Base-by-base conservation (phyloP, 2,113 vertebrate species). In the Danionella cerebrum region DNA sequence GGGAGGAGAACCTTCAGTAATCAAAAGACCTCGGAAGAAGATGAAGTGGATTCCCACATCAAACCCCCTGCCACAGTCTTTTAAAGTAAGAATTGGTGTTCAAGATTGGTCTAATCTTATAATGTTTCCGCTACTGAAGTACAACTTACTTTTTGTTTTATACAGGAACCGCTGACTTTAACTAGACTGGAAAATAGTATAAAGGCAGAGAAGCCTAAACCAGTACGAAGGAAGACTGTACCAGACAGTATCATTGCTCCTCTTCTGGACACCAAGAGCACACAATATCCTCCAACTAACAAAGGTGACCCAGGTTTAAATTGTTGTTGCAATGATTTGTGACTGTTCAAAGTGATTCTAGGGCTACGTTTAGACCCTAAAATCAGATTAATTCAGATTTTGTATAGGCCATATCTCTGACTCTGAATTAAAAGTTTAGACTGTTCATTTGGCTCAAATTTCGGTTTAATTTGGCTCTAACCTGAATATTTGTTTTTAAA, bases 21-120 rank as follows among this genome's bases (percentile, higher is more conserved):
- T 96, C 82, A 98, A 98, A 85, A 84, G 96, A 39, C 91, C 94
- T 1, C 90, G 96, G 19, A 95, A 93, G 80, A 98, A 97, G 81
- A 98, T 98, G 25, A 98, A 98, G 79, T 98, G 96, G 96, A 98
- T 98, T 54, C 89, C 96, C 0, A 76, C 78, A 33, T 89, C 91
- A 64, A 97, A 96, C 79, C 91, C 95, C 44, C 89, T 98, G 71
- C 94, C 94, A n/a, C 96, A 97, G 81, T 84, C 95, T 2, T 98
- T 98, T 81, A 96, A 94, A 83, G 88, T 89, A 82, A 72, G 71
- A 36, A 10, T 3, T n/a, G 36, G 16, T 5, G 18, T 3, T 0
- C 4, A 24, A 11, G 36, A 21, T 19, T 38, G 1, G 9, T 33
- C 33, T 10, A 19, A 6, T 33, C 5, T 33, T 33, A 38, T 25